A percentile compares a stretch with the other conserved stretches of the same genome.
These are phyloP conservation scores for Trichonephila inaurata DNA, from an alignment of 1,140 invertebrate genomes.

Conservation along the genomic window DNA sequence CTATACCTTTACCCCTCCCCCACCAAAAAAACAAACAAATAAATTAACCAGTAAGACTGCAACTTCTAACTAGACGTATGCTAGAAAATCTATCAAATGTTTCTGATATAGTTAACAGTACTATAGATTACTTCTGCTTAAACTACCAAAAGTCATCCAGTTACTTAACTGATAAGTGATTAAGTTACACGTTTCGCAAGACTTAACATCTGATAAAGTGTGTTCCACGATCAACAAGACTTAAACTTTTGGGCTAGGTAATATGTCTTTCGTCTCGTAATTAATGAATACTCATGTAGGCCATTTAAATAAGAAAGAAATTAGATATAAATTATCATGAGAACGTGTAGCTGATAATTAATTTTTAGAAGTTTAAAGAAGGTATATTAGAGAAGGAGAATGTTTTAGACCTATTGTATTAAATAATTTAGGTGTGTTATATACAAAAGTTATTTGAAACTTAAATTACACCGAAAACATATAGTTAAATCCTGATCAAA, in stretches of 20 bases:
- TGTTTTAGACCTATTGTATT: no score
- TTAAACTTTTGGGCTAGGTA: not conserved
- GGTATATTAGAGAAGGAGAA: no score
- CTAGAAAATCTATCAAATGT: not conserved
- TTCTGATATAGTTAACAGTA: not conserved
- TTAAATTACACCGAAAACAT: no score
- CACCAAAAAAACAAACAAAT: no score
- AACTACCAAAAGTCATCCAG: not conserved
- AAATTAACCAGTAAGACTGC: no score
- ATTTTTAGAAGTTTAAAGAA: no score
- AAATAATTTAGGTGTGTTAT: no score
- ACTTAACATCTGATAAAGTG: not conserved
- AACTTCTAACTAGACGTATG: no score
- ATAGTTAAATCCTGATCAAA: no score
- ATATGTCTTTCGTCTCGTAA: not conserved
- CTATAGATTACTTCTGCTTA: not conserved
- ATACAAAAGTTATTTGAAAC: no score
- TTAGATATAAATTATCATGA: not conserved
- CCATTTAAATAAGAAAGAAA: not conserved
- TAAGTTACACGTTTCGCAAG: not conserved
- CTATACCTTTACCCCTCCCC: no score
- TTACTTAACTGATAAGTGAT: slow-evolving; percentile 12
- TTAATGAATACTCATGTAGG: not conserved
- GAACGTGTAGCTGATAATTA: no score
- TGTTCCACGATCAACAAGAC: not conserved